Evolutionary conservation across 2,797 vertebrate species (phyloP).

Genomic region (Syngnathus acus): DNA sequence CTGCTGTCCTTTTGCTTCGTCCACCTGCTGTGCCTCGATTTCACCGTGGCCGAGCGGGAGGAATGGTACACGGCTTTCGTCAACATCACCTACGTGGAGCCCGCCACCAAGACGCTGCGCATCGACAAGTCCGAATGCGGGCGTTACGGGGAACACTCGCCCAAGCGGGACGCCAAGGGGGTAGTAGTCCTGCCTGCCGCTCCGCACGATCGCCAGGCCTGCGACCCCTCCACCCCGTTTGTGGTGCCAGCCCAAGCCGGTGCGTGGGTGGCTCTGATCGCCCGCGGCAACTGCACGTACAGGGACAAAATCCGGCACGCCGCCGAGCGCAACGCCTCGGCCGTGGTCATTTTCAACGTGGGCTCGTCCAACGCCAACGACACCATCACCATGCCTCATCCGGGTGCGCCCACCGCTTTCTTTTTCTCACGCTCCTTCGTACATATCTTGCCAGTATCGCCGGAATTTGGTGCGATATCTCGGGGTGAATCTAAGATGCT

Average conservation of each 20-base stretch:
- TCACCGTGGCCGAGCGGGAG: conserved; percentile 95
- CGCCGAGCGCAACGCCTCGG: conserved; percentile 84
- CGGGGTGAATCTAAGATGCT: too few species aligned
- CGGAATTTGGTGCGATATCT: not conserved
- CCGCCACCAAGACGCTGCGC: conserved; percentile 70
- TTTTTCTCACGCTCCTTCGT: too few species aligned
- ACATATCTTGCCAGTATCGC: too few species aligned
- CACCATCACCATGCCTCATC: conserved; percentile 87
- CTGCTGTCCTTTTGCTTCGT: conserved; percentile 95
- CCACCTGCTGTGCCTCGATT: conserved; percentile 91
- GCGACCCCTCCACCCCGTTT: conserved; percentile 82
- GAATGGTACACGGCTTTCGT: conserved; percentile 99
- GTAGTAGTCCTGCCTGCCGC: conserved; percentile 76
- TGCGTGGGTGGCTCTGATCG: conserved; percentile 88
- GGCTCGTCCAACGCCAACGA: conserved; percentile 82
- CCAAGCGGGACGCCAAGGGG: conserved; percentile 85
- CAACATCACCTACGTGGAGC: conserved; percentile 91
- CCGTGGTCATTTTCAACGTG: conserved; percentile 90
- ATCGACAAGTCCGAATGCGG: conserved; percentile 92
- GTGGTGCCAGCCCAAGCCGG: conserved; percentile 59
- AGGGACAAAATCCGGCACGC: conserved; percentile 88
- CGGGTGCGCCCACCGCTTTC: conserved; percentile 60
- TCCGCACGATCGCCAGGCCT: conserved; percentile 77
- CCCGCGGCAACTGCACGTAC: conserved; percentile 87
- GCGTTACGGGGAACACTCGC: conserved; percentile 90